Evolutionary conservation across 2,797 vertebrate species (phyloP).

Genomic region (Sphenopsis melanotis): DNA sequence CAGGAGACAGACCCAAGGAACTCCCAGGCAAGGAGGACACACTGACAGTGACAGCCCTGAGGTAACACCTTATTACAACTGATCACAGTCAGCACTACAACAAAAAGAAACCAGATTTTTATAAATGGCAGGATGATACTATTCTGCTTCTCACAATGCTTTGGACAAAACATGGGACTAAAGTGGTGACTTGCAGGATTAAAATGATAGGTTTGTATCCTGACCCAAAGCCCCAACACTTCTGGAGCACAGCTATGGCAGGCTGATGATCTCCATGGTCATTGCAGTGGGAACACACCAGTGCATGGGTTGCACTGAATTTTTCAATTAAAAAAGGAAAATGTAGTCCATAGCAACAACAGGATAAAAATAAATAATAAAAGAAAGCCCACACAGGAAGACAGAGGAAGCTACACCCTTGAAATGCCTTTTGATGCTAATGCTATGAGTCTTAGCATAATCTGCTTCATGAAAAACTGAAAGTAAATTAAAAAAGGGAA

Average conservation of each 20-base stretch:
- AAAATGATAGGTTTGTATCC: background rate
- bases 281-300: background rate
- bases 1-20: background rate
- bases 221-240: background rate
- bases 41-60: background rate
- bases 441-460: background rate
- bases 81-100: background rate
- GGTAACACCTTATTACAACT: background rate
- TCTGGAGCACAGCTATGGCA: background rate
- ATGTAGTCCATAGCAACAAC: background rate
- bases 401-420: conserved; percentile 1
- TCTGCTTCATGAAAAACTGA: background rate
- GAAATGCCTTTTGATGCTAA: conserved; percentile 44
- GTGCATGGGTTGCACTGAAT: background rate
- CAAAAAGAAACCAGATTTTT: background rate
- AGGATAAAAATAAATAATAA: background rate
- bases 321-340: conserved; percentile 14
- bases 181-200: background rate
- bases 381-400: background rate
- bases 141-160: background rate
- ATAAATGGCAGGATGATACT: background rate
- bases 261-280: background rate
- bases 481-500: conserved; percentile 10
- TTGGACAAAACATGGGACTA: background rate
- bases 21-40: background rate